phyloP scores from a whole-genome alignment of 2,113 vertebrate genomes.

The Sorex fumeus region DNA sequence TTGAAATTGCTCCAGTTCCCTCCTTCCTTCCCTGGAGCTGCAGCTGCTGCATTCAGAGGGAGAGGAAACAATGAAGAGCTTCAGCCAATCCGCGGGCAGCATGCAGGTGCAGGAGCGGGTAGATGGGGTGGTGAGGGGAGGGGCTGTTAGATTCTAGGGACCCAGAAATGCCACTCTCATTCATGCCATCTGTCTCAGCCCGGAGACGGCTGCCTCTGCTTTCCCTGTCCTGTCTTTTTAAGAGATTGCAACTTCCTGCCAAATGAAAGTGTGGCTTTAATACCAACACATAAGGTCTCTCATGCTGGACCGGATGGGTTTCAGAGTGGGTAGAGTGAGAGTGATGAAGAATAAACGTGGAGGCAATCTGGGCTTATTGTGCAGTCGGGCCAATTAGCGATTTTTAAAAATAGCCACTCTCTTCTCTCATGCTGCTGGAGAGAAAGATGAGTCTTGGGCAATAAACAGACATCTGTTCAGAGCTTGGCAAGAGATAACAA shows the following conservation, averaged over 20 bases:
- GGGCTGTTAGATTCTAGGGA: conserved; percentile 19
- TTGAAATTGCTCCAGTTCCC: conserved; percentile 14
- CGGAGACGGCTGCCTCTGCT: conserved; percentile 24
- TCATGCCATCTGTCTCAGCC: conserved; percentile 53
- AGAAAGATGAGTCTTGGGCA: conserved; percentile 71
- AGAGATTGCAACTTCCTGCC: conserved; percentile 73
- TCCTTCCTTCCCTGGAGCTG: neutral
- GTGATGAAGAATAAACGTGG: conserved; percentile 41
- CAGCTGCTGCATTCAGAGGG: conserved; percentile 40
- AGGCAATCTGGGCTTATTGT: conserved; percentile 57
- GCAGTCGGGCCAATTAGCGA: conserved; percentile 48
- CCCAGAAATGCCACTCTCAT: conserved; percentile 63
- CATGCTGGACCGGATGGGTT: conserved; percentile 57
- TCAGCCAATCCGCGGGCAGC: neutral
- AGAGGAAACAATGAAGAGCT: neutral
- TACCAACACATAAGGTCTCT: conserved; percentile 77
- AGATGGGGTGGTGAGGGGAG: neutral
- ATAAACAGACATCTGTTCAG: conserved; percentile 78
- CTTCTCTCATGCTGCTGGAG: conserved; percentile 63
- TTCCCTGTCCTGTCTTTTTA: conserved; percentile 65
- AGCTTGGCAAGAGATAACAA: conserved; percentile 63
- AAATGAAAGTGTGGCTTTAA: conserved; percentile 69
- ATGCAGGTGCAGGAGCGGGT: neutral
- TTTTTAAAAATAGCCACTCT: conserved; percentile 69
- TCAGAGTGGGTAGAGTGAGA: conserved; percentile 46